These are phyloP conservation scores for Ecliptopera silaceata DNA, from an alignment of 2,888 invertebrate genomes.

Conservation along the genomic window DNA sequence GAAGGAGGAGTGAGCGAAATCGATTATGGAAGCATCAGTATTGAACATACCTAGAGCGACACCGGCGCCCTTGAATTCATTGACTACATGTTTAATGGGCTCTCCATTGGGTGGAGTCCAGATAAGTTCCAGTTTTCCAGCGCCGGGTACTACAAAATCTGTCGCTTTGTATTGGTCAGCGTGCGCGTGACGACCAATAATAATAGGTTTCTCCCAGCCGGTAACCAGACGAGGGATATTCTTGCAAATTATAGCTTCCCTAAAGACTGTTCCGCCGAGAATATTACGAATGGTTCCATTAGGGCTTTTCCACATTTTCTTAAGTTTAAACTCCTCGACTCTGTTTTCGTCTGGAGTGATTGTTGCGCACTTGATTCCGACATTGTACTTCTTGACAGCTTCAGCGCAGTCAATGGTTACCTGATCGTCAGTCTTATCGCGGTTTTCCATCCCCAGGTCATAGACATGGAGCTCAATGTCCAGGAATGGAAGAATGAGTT, in stretches of 20 bases:
- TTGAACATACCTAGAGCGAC: constrained; percentile 98
- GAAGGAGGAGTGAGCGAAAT: constrained; percentile 97
- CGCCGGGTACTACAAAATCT: constrained; percentile 96
- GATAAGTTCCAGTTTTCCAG: constrained; percentile 93
- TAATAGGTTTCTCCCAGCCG: constrained; percentile 97
- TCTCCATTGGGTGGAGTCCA: constrained; percentile 88
- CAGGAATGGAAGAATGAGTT: constrained; percentile 97
- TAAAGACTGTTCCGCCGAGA: constrained; percentile 91
- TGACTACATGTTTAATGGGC: constrained; percentile 88
- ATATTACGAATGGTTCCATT: constrained; percentile 95
- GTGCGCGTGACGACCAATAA: constrained; percentile 99
- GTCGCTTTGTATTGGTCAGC: constrained; percentile 99
- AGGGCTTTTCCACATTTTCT: constrained; percentile 96
- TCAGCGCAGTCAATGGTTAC: constrained; percentile 98
- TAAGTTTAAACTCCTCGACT: constrained; percentile 94
- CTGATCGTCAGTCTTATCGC: constrained; percentile 96
- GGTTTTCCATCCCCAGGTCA: constrained; percentile 97
- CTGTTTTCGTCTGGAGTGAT: constrained; percentile 99
- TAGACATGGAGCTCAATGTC: constrained; percentile 97
- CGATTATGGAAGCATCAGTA: constrained; percentile 96
- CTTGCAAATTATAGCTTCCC: constrained; percentile 94
- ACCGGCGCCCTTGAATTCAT: constrained; percentile 94
- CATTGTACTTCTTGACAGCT: constrained; percentile 98
- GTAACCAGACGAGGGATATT: constrained; percentile 97
- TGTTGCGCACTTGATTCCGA: constrained; percentile 99